Conservation (phyloP, 2,888 invertebrate genomes). For the Strigamia crassipes region DNA sequence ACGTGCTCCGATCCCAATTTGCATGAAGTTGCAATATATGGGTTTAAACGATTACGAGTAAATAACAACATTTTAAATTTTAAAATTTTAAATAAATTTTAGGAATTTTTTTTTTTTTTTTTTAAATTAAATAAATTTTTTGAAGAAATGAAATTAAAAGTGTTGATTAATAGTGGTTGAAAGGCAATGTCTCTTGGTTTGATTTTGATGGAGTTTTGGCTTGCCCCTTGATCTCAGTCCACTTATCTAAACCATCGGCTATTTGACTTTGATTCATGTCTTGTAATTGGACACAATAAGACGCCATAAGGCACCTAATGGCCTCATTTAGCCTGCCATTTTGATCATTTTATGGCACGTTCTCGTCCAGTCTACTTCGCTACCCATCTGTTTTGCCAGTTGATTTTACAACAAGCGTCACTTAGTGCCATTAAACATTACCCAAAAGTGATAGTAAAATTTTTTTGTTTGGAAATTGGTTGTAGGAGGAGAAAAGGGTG, state of each 20-base stretch:
- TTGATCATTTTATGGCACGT: conserved; percentile 28
- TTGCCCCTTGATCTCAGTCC: conserved; percentile 10
- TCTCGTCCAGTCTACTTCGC: not conserved
- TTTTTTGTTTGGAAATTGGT: not conserved
- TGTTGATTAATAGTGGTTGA: not conserved
- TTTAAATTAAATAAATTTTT: too few relatives aligned
- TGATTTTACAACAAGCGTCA: conserved; percentile 1
- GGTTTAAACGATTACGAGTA: too few relatives aligned
- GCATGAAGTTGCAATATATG: not conserved
- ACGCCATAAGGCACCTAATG: conserved; percentile 37
- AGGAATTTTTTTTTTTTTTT: too few relatives aligned
- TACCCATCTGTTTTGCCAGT: conserved; percentile 24
- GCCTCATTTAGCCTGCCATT: conserved; percentile 28
- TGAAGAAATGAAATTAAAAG: not conserved
- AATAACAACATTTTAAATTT: too few relatives aligned
- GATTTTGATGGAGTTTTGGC: conserved; percentile 11
- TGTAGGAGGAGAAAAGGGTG: not conserved
- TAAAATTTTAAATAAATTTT: too few relatives aligned
- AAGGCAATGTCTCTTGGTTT: not conserved
- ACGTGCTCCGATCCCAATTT: not conserved
- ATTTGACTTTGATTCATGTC: conserved; percentile 34
- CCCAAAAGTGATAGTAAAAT: conserved; percentile 1
- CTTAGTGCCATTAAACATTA: not conserved
- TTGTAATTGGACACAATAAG: conserved; percentile 34
- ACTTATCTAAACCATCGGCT: conserved; percentile 34